Evolutionary conservation across 2,113 vertebrate genomes (phyloP).

Genomic region (Sterrhoptilus dennistouni): DNA sequence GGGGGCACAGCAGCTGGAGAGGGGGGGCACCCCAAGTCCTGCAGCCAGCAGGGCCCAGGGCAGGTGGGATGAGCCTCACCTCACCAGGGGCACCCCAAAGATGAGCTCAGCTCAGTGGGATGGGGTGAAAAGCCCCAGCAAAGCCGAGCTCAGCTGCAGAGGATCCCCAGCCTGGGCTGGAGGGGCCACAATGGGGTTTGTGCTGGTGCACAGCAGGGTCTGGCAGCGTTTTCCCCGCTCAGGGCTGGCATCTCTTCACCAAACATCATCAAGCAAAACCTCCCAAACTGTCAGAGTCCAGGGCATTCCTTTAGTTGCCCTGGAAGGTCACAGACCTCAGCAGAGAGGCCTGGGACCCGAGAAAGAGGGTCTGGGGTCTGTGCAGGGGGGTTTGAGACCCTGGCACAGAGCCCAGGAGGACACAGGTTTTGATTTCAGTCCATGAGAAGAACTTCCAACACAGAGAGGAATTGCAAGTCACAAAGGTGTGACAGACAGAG

Average conservation of each 20-base stretch:
- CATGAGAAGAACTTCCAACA: too few relatives aligned
- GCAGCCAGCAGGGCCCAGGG: neutral
- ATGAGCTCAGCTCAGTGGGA: fast-evolving
- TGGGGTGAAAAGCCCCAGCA: fast-evolving
- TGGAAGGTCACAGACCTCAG: too few relatives aligned
- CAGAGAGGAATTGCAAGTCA: too few relatives aligned
- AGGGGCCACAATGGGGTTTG: fast-evolving
- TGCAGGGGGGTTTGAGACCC: too few relatives aligned
- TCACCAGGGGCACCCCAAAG: neutral
- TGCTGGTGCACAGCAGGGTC: fast-evolving
- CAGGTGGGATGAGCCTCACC: neutral
- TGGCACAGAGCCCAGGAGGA: too few relatives aligned
- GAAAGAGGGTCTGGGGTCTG: too few relatives aligned
- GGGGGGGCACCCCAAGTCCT: fast-evolving
- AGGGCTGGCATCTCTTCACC: neutral
- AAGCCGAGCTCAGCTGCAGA: neutral
- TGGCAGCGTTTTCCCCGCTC: fast-evolving
- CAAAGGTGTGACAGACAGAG: too few relatives aligned
- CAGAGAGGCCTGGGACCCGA: too few relatives aligned
- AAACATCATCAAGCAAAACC: neutral
- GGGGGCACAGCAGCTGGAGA: neutral
- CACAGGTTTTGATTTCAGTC: too few relatives aligned
- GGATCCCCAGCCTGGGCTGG: neutral
- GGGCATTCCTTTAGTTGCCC: too few relatives aligned
- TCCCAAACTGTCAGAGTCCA: too few relatives aligned